Base-by-base conservation (phyloP, 2,113 vertebrate genomes). In the Prionailurus viverrinus region DNA sequence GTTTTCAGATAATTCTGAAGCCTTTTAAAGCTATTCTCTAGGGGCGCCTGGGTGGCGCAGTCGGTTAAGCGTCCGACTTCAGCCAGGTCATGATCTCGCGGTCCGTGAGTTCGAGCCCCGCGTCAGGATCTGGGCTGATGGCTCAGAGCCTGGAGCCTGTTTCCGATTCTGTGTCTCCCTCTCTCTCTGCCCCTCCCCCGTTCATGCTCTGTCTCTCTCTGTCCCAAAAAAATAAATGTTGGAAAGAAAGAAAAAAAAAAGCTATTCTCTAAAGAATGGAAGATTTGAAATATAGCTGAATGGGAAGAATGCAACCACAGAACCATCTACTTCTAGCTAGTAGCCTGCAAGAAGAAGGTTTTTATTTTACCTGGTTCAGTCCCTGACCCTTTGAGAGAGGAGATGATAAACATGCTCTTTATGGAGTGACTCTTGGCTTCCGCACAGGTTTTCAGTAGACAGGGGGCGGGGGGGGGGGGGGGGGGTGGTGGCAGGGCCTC, bases 1-100 rank as follows among this genome's bases (percentile, higher is more conserved):
- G 7, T 87, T 45, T 90, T 96, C 36, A 91, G 55, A 95, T 23
- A 61, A 92, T 87, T 63, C 27, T 80, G 31, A 55, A 86, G 27
- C 78, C 15, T 81, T 53, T 71, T 23, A 31, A 89, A 87, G 21
- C 41, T 82, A 19, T 73, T 84, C 13, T 87, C 36, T 88, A 23
- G 36, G 36, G 36, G 36, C 36, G 36, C 36, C 36, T 36, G 36
- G 36, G 36, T 36, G 36, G 36, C 36, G 36, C 36, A 36, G 36
- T 36, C 36, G 36, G 36, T 36, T 36, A 36, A 36, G 36, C 36
- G 36, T 36, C 36, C 36, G 36, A 36, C 36, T 36, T 36, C 36
- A 36, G 36, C 36, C 36, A 36, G 36, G 36, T 36, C 36, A 36
- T 2, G 36, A 36, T 36, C 36, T 36, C 36, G 36, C 36, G 36